A percentile compares a stretch with the other conserved stretches of the same genome.
Evolutionary conservation across 2,113 vertebrate species (phyloP).

Genomic region (Hyperopisus bebe): DNA sequence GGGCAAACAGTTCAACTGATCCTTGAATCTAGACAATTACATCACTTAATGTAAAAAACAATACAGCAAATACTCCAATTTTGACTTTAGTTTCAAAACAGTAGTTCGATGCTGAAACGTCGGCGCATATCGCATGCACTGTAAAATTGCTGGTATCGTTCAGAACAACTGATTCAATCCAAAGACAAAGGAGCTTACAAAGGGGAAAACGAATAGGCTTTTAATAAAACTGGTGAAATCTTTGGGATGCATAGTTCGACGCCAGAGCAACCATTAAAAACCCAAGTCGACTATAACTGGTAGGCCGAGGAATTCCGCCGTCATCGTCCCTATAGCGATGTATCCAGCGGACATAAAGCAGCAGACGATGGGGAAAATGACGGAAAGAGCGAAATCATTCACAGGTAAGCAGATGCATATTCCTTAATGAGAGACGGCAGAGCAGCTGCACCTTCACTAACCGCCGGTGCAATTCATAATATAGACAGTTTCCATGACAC

Average conservation of each 20-base stretch:
- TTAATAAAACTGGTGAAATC: not conserved
- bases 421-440: not conserved
- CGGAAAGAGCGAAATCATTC: not conserved
- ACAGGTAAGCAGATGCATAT: not conserved
- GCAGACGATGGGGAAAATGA: not conserved
- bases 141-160: slow-evolving; percentile 20
- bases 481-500: not conserved
- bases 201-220: not conserved
- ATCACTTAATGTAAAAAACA: not conserved
- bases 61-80: not conserved
- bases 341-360: not conserved
- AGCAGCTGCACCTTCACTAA: not conserved
- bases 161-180: not conserved
- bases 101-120: slow-evolving; percentile 1
- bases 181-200: not conserved
- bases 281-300: not conserved
- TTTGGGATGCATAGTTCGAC: slow-evolving; percentile 5
- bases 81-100: slow-evolving; percentile 15
- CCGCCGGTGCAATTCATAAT: not conserved
- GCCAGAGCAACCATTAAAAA: not conserved
- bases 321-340: not conserved
- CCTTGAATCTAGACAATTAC: slow-evolving; percentile 8
- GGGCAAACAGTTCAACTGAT: slow-evolving; percentile 68
- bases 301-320: not conserved
- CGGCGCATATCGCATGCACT: not conserved